phyloP scores from a whole-genome alignment of 2,797 vertebrate genomes.

The Helicolenus hilgendorfi region DNA sequence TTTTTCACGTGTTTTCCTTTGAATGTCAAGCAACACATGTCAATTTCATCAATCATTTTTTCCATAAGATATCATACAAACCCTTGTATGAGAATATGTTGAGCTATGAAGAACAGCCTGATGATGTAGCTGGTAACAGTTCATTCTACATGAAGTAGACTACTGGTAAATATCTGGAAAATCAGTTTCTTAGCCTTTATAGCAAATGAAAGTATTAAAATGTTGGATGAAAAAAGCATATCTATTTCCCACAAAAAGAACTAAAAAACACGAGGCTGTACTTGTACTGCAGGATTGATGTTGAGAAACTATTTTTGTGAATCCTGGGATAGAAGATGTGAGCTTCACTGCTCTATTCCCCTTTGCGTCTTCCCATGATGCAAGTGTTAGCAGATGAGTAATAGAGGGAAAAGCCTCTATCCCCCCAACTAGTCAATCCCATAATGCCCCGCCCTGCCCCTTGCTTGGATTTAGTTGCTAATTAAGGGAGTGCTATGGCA shows the following conservation, averaged over 20 bases:
- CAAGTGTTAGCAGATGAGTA: slow-evolving; percentile 49
- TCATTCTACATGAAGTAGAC: not conserved
- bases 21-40: not conserved
- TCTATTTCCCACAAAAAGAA: not conserved
- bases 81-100: no score
- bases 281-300: not conserved
- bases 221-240: not conserved
- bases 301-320: not conserved
- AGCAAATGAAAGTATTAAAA: not conserved
- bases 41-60: no score
- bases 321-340: slow-evolving; percentile 2
- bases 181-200: not conserved
- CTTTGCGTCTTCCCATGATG: slow-evolving; percentile 19
- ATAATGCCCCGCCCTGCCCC: slow-evolving; percentile 53
- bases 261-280: not conserved
- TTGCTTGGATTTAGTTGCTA: slow-evolving; percentile 67
- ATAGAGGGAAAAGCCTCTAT: slow-evolving; percentile 22
- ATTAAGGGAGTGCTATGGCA: slow-evolving; percentile 75
- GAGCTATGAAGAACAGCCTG: not conserved
- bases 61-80: no score
- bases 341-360: slow-evolving; percentile 32
- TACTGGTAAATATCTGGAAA: not conserved
- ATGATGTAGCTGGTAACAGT: not conserved
- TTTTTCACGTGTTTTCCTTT: not conserved
- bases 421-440: slow-evolving; percentile 54